phyloP scores from a whole-genome alignment of 2,113 vertebrate species.

The Phylloscopus trochiloides region DNA sequence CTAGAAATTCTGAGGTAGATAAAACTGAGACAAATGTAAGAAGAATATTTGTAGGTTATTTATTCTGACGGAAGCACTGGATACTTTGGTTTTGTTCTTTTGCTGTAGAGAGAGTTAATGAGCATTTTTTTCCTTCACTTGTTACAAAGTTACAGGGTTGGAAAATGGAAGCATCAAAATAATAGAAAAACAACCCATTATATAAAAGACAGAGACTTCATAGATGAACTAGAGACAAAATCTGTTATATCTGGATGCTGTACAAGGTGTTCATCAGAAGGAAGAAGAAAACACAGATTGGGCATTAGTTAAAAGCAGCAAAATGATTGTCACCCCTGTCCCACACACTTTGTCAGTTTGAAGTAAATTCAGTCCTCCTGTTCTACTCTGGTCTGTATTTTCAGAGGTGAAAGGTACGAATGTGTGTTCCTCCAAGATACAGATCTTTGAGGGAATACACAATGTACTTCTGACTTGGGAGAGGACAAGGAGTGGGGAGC shows the following conservation, averaged over 20 bases:
- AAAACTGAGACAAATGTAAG: neutral
- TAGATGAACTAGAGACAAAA: neutral
- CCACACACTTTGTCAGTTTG: neutral
- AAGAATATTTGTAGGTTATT: neutral
- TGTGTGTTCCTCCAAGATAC: fast-evolving
- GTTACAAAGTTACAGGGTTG: neutral
- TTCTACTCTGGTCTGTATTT: neutral
- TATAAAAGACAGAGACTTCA: neutral
- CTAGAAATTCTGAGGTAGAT: neutral
- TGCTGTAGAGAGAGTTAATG: neutral
- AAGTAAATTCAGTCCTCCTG: neutral
- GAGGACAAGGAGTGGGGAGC: neutral
- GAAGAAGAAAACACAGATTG: neutral
- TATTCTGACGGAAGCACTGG: neutral
- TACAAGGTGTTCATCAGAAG: neutral
- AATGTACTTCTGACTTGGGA: fast-evolving
- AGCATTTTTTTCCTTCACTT: neutral
- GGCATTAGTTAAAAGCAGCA: neutral
- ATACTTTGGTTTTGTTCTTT: neutral
- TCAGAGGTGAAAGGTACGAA: neutral
- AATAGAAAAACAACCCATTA: neutral
- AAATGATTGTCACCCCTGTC: neutral
- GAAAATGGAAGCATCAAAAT: neutral
- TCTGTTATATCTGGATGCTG: neutral
- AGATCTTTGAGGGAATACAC: neutral